Evolutionary conservation across 2,113 vertebrate genomes (phyloP).

Genomic region (Onychostoma macrolepis): DNA sequence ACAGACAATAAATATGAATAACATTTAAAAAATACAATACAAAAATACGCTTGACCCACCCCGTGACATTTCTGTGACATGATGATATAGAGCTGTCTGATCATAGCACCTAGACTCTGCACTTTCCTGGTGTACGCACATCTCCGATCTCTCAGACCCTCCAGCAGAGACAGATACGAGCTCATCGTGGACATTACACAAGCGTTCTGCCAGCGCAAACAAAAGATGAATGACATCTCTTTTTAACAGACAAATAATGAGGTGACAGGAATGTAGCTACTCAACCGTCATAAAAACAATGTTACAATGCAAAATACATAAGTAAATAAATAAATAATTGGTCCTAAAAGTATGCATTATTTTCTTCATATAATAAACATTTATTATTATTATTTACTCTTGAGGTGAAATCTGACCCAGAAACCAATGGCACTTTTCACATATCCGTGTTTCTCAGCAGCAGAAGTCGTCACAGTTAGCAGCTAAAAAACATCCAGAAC

Average conservation of each 20-base stretch:
- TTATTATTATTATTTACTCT: neutral
- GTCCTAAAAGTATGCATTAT: neutral
- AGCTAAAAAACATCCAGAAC: too few species aligned
- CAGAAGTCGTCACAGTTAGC: too few species aligned
- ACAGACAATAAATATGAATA: too few species aligned
- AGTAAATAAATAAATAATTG: too few species aligned
- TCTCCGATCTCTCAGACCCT: constrained; percentile 57
- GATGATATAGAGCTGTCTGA: constrained; percentile 69
- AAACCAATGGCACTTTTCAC: too few species aligned
- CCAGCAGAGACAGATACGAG: constrained; percentile 63
- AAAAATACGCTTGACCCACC: constrained; percentile 59
- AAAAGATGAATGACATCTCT: too few species aligned
- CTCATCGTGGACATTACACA: constrained; percentile 70
- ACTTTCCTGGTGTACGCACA: constrained; percentile 64
- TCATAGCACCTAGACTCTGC: constrained; percentile 43
- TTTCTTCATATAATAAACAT: too few species aligned
- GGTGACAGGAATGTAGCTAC: neutral
- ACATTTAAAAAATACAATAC: too few species aligned
- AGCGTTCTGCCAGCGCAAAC: constrained; percentile 62
- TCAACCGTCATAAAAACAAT: neutral
- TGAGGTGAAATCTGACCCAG: neutral
- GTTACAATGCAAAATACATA: too few species aligned
- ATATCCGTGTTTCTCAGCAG: too few species aligned
- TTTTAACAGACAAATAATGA: neutral
- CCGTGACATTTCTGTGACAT: constrained; percentile 67